Evolutionary conservation across 2,797 vertebrate genomes (phyloP).

Genomic region (Varecia variegata): DNA sequence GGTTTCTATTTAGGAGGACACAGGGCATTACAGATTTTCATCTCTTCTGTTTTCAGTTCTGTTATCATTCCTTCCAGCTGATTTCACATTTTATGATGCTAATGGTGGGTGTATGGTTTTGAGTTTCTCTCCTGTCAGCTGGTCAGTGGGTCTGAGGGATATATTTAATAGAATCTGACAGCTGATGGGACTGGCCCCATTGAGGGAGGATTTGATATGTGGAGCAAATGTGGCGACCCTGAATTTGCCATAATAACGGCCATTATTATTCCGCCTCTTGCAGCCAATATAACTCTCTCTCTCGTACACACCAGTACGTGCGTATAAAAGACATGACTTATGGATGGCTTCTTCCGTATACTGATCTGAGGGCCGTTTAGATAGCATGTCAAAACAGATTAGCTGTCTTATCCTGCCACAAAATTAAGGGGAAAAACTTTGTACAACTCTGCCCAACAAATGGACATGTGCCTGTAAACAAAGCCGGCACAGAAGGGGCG

Average conservation of each 20-base stretch:
- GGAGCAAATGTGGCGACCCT: conserved; percentile 95
- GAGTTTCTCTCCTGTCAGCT: conserved; percentile 96
- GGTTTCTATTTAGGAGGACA: conserved; percentile 84
- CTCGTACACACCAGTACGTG: conserved; percentile 84
- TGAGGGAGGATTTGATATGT: conserved; percentile 98
- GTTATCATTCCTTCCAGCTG: conserved; percentile 95
- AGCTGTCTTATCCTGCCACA: conserved; percentile 80
- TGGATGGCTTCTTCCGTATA: conserved; percentile 92
- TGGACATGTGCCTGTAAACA: conserved; percentile 85
- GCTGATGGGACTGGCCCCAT: conserved; percentile 98
- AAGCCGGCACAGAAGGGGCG: conserved; percentile 74
- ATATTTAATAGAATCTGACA: conserved; percentile 99
- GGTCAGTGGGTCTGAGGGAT: conserved; percentile 94
- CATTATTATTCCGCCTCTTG: conserved; percentile 94
- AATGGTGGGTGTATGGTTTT: conserved; percentile 92
- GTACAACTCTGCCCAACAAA: conserved; percentile 40
- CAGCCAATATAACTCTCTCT: conserved; percentile 90
- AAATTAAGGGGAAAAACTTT: conserved; percentile 80
- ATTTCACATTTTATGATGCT: conserved; percentile 99
- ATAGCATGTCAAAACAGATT: conserved; percentile 92
- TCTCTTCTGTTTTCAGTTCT: conserved; percentile 87
- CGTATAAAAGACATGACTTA: conserved; percentile 94
- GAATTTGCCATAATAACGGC: conserved; percentile 96
- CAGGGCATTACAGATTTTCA: conserved; percentile 85
- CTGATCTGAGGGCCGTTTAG: conserved; percentile 90